These are phyloP conservation scores for Bombycilla garrulus DNA, from an alignment of 2,113 vertebrate species.

Conservation along the genomic window DNA sequence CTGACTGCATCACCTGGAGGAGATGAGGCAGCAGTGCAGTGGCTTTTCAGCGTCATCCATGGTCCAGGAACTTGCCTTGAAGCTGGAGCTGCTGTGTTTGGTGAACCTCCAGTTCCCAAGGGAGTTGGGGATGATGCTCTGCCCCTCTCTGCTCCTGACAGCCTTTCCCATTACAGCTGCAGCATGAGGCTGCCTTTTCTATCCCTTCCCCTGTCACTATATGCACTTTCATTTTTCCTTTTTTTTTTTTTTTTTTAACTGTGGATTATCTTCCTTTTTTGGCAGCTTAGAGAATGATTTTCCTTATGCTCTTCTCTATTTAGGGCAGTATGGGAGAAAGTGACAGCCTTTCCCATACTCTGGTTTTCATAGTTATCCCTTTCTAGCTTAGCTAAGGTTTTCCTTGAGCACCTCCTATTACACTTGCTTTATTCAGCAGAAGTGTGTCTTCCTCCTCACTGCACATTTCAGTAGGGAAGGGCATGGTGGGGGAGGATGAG, in stretches of 20 bases:
- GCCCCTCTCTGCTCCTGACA: neutral
- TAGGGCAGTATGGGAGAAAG: neutral
- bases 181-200: neutral
- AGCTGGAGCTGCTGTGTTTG: neutral
- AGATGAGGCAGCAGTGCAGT: fast-evolving
- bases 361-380: neutral
- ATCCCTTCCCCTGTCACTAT: neutral
- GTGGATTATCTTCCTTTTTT: neutral
- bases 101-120: neutral
- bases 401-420: neutral
- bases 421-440: neutral
- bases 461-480: neutral
- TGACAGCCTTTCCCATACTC: neutral
- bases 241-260: neutral
- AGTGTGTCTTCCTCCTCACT: neutral
- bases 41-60: fast-evolving
- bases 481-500: neutral
- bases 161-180: neutral
- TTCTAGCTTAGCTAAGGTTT: neutral
- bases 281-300: neutral
- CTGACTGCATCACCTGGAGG: too few species aligned
- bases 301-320: neutral
- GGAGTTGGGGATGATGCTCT: neutral
- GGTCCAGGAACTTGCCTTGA: neutral
- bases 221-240: neutral